phyloP scores from a whole-genome alignment of 2,888 invertebrate species.

The Drosophila formosana region DNA sequence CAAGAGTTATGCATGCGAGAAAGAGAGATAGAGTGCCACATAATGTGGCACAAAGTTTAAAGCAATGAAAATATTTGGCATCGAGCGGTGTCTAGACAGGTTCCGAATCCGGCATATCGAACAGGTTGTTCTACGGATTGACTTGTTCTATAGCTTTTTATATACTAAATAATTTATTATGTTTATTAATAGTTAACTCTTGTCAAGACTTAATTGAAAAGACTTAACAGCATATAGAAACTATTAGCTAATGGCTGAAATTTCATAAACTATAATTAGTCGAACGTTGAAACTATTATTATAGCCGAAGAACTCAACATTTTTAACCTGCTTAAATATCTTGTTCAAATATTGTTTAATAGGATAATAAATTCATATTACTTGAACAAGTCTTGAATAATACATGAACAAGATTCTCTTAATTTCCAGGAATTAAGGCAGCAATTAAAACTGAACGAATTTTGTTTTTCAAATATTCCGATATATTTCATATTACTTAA shows the following conservation, averaged over 20 bases:
- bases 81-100: slow-evolving; percentile 5
- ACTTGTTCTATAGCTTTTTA: background rate
- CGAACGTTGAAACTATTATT: background rate
- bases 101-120: background rate
- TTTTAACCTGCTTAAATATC: background rate
- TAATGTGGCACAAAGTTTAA: slow-evolving; percentile 13
- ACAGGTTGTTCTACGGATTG: background rate
- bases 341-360: slow-evolving; percentile 1
- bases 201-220: background rate
- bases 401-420: background rate
- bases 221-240: background rate
- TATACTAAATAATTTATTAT: background rate
- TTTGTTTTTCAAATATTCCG: background rate
- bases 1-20: slow-evolving; percentile 40
- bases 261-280: background rate
- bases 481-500: background rate
- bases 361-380: background rate
- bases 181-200: background rate
- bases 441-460: background rate
- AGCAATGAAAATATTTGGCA: slow-evolving; percentile 17
- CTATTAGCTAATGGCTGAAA: background rate
- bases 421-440: background rate
- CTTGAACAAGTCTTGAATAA: background rate
- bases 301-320: background rate
- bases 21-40: background rate